phyloP scores from a whole-genome alignment of 2,797 vertebrate genomes.

The Hyperoplus lanceolatus region DNA sequence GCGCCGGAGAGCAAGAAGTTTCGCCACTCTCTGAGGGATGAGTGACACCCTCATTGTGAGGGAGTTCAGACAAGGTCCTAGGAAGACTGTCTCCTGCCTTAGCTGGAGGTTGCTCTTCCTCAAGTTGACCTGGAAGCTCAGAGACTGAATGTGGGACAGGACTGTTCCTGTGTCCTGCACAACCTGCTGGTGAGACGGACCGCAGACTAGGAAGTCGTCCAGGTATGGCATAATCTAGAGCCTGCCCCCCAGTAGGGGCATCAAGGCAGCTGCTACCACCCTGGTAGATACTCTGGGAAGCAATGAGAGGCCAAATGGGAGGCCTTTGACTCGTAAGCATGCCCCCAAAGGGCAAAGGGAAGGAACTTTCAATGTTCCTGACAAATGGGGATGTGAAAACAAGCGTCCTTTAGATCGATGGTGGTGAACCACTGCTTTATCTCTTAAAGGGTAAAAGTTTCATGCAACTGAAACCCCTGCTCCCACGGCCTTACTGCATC shows the following conservation, averaged over 20 bases:
- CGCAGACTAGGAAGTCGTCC: neutral
- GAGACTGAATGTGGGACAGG: neutral
- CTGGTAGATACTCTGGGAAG: no score
- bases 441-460: neutral
- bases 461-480: neutral
- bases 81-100: neutral
- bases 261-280: no score
- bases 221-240: neutral
- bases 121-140: neutral
- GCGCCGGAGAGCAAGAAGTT: neutral
- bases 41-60: neutral
- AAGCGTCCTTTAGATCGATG: neutral
- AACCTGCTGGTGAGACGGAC: neutral
- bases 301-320: no score
- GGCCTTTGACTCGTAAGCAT: no score
- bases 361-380: no score
- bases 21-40: neutral
- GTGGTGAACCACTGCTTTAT: neutral
- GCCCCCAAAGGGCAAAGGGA: no score
- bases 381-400: no score
- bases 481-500: no score
- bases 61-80: neutral
- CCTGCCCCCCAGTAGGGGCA: neutral
- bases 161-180: neutral
- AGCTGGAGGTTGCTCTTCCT: neutral